Evolutionary conservation across 2,888 invertebrate genomes (phyloP).

Genomic region (Metopia argyrocephala): DNA sequence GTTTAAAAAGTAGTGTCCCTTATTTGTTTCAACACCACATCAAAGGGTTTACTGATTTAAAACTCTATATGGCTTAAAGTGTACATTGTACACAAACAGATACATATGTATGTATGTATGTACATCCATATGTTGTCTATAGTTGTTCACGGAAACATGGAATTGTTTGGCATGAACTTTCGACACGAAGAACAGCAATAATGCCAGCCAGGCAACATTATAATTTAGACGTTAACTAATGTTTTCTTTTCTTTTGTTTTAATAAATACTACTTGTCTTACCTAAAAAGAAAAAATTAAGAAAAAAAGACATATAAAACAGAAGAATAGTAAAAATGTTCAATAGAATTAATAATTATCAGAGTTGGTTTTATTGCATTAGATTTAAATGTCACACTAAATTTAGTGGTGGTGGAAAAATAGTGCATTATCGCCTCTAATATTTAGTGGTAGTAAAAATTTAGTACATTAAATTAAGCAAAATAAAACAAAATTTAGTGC

Average conservation of each 20-base stretch:
- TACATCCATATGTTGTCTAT: background rate
- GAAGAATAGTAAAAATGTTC: background rate
- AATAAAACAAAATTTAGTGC: too few relatives aligned
- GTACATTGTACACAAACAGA: background rate
- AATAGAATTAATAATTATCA: background rate
- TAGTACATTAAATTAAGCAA: too few relatives aligned
- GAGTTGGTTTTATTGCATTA: too few relatives aligned
- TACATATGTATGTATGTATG: background rate
- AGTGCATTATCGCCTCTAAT: too few relatives aligned
- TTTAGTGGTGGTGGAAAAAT: too few relatives aligned
- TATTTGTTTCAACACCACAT: background rate
- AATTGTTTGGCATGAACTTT: constrained; percentile 9
- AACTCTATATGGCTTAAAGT: background rate
- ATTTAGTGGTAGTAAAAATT: too few relatives aligned
- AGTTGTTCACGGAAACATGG: constrained; percentile 15
- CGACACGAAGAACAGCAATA: background rate
- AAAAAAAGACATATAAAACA: background rate
- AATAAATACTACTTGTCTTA: background rate
- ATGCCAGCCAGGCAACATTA: background rate
- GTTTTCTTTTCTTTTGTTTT: background rate
- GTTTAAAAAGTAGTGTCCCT: too few relatives aligned
- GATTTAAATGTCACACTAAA: too few relatives aligned
- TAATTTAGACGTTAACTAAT: background rate
- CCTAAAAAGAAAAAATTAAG: constrained; percentile 11
- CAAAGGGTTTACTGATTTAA: constrained; percentile 3